These are phyloP conservation scores for Lerista edwardsae DNA, from an alignment of 2,797 vertebrate genomes.

Conservation along the genomic window DNA sequence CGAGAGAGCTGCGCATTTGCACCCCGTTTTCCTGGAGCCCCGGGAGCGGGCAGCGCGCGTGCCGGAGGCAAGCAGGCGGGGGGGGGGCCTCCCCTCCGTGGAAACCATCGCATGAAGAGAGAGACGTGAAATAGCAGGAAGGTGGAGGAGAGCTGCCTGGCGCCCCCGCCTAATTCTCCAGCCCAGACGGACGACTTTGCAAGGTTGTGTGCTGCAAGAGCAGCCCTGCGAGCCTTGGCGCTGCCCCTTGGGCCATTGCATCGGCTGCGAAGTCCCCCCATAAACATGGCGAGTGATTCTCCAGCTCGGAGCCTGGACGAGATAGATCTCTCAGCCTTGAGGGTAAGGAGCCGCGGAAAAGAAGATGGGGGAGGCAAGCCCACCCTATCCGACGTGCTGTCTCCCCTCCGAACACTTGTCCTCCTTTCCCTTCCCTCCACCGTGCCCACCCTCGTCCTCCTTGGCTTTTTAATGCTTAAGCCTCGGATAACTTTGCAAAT, in stretches of 20 bases:
- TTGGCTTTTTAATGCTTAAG: background rate
- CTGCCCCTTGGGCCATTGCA: slow-evolving; percentile 48
- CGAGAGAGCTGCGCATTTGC: too few relatives aligned
- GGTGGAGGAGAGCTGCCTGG: slow-evolving; percentile 46
- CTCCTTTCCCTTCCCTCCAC: background rate
- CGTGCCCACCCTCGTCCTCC: too few relatives aligned
- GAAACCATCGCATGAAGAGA: slow-evolving; percentile 61
- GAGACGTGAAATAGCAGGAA: slow-evolving; percentile 52
- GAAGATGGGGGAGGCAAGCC: background rate
- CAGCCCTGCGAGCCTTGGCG: background rate
- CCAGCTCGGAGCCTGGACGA: slow-evolving; percentile 96
- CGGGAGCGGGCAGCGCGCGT: background rate
- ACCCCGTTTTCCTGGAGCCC: background rate
- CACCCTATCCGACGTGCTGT: background rate
- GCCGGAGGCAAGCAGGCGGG: background rate
- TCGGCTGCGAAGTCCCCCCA: slow-evolving; percentile 58
- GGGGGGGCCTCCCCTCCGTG: slow-evolving; percentile 18
- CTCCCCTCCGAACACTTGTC: background rate
- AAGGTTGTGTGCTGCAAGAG: slow-evolving; percentile 28
- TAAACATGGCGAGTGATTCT: slow-evolving; percentile 96
- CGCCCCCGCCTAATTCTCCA: background rate
- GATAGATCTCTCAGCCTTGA: slow-evolving; percentile 94
- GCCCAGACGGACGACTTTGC: background rate
- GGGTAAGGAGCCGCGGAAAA: slow-evolving; percentile 81
- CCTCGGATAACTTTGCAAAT: background rate